Evolutionary conservation across 2,113 vertebrate genomes (phyloP).

Genomic region (Sylvicapra grimmia): DNA sequence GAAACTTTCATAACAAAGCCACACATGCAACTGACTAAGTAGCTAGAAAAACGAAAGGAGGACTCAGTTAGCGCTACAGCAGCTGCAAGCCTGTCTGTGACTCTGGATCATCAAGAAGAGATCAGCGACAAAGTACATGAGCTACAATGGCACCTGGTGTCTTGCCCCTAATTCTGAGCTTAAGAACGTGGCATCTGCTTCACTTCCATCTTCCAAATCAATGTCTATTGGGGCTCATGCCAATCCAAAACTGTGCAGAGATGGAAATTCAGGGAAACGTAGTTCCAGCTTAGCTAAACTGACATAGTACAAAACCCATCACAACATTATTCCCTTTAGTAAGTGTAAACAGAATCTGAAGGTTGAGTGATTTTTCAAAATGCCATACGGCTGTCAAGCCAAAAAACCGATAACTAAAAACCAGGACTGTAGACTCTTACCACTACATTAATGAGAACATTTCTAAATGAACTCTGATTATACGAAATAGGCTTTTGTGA

Average conservation of each 20-base stretch:
- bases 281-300: not conserved
- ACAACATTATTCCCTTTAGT: not conserved
- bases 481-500: too few species aligned
- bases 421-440: not conserved
- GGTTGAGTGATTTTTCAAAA: not conserved
- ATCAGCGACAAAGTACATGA: not conserved
- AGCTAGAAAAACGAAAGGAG: not conserved
- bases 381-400: not conserved
- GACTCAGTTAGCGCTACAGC: not conserved
- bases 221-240: not conserved
- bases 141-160: not conserved
- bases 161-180: not conserved
- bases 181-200: not conserved
- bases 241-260: not conserved
- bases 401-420: not conserved
- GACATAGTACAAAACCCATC: not conserved
- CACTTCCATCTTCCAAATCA: not conserved
- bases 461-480: not conserved
- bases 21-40: not conserved
- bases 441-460: not conserved
- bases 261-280: not conserved
- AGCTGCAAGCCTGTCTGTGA: not conserved
- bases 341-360: not conserved
- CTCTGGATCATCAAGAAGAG: not conserved
- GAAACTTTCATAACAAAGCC: not conserved